A percentile compares a stretch with the other conserved stretches of the same genome.
These are phyloP conservation scores for Plebejus melissa DNA, from an alignment of 2,888 invertebrate genomes.

Conservation along the genomic window DNA sequence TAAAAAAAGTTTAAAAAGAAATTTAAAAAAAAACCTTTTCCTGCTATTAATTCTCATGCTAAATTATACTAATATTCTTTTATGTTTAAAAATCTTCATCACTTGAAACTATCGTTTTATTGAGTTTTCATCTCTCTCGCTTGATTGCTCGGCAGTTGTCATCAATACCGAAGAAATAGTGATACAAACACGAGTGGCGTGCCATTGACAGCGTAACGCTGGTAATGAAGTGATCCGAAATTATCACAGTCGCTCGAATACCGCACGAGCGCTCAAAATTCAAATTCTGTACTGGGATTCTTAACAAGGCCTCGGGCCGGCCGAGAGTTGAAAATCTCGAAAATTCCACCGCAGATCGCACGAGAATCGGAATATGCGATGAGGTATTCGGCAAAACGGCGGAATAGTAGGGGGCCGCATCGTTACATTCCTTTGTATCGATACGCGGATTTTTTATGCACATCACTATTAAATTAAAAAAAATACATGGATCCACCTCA, in stretches of 20 bases:
- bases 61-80: too few species aligned
- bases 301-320: conserved; percentile 63
- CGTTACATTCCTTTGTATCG: conserved; percentile 43
- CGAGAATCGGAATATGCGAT: conserved; percentile 67
- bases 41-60: too few species aligned
- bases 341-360: conserved; percentile 68
- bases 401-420: conserved; percentile 37
- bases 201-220: conserved; percentile 11
- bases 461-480: background rate
- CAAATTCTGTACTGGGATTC: conserved; percentile 63
- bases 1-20: too few species aligned
- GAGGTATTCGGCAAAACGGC: conserved; percentile 67
- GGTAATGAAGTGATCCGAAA: conserved; percentile 38
- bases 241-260: conserved; percentile 45
- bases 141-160: background rate
- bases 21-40: too few species aligned
- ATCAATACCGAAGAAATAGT: background rate
- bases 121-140: background rate
- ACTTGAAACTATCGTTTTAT: too few species aligned
- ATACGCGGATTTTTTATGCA: conserved; percentile 14
- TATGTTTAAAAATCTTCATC: too few species aligned
- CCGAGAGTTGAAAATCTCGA: conserved; percentile 67
- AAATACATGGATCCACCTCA: background rate
- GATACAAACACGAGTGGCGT: conserved; percentile 24
- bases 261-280: conserved; percentile 52